Evolutionary conservation across 92 coral and sea anemone genomes (phyloP), one percentile per base, ranked within the genome.

Genomic region (Umimayanthus chanpuru): DNA sequence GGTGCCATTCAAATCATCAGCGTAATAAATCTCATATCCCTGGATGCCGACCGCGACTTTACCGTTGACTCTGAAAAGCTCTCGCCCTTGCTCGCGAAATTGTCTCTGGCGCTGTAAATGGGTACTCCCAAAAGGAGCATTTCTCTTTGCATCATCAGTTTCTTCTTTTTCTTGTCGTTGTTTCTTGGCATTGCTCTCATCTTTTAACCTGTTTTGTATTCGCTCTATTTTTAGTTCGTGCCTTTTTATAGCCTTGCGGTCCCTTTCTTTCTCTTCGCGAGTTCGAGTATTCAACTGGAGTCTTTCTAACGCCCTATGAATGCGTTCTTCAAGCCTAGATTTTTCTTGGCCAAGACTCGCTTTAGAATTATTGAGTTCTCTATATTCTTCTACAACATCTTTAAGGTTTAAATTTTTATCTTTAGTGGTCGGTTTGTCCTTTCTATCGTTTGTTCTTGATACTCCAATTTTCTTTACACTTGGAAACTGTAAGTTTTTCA

Each of bases 201-300:
- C 47, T 43, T 71, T 50, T 29, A 70, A 65, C 87, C 71, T 83
- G 43, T 38, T 67, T 20, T 83, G 41, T 36, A 83, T 23, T 39
- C 23, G 70, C 25, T 72, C 77, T 6, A 83, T 41, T 83, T 83
- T 83, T 18, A 68, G 64, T 28, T 72, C 40, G 44, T 83, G 87
- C 28, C 87, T 68, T 28, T 68, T 70, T 83, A 83, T 47, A 6
- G 87, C 87, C 26, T 83, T 83, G 16, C 87, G 66, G 44, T 83
- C 87, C 29, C 87, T 70, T 5, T 83, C 87, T 44, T 67, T 83
- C 9, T 83, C 87, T 67, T 47, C 77, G 2, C 39, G 58, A 71
- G 87, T 83, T 71, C 87, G 73, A 70, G 87, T 67, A 29, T 83
- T 70, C 7, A 83, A 20, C n/a, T 72, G 87, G 26, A 83, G 87